Conservation (phyloP, 2,888 invertebrate genomes). For the Amphipoea oculea region DNA sequence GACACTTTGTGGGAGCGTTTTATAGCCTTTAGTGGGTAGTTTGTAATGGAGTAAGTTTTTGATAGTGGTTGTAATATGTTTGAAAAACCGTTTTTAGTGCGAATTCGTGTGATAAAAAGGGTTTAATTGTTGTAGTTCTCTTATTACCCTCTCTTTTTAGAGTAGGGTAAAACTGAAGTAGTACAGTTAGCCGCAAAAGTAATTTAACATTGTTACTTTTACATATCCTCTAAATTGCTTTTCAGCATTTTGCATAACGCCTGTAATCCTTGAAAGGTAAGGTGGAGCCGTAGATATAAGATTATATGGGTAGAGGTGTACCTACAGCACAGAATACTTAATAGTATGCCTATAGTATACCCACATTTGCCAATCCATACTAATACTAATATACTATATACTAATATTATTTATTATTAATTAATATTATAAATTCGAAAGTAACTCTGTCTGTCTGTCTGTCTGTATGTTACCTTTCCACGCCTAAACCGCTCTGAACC, state of each 20-base stretch:
- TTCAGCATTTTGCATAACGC: not conserved
- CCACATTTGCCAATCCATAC: not conserved
- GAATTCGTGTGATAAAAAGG: conserved; percentile 8
- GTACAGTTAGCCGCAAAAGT: not conserved
- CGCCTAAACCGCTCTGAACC: too few relatives aligned
- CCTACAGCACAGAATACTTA: not conserved
- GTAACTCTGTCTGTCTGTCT: too few relatives aligned
- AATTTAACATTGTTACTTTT: not conserved
- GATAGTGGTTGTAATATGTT: conserved; percentile 66
- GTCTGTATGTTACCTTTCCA: too few relatives aligned
- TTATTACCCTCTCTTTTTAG: not conserved
- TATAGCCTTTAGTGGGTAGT: conserved; percentile 49
- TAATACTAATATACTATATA: too few relatives aligned
- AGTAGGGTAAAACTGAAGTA: not conserved
- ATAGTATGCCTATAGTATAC: too few relatives aligned
- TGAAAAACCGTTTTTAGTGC: conserved; percentile 40
- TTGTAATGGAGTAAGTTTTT: conserved; percentile 58
- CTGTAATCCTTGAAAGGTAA: not conserved
- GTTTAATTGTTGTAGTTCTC: conserved; percentile 17
- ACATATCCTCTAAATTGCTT: not conserved
- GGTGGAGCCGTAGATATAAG: too few relatives aligned
- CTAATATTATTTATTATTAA: too few relatives aligned
- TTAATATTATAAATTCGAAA: too few relatives aligned
- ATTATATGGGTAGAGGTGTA: too few relatives aligned
- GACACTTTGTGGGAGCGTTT: conserved; percentile 57